Conservation (phyloP, 2,797 vertebrate species). For the Denticeps clupeoides region DNA sequence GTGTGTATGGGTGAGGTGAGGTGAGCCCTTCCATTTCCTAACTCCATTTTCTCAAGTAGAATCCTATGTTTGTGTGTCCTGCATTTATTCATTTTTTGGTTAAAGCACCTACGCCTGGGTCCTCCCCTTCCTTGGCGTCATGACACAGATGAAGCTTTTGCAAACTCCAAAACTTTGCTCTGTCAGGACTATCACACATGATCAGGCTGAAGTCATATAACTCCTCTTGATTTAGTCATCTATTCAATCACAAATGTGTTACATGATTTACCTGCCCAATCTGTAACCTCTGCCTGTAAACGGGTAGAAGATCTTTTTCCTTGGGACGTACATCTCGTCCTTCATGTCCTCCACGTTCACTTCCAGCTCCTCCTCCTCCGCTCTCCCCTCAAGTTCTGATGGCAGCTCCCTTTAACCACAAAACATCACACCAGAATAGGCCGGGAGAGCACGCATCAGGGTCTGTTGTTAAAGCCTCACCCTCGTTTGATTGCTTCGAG, state of each 20-base stretch:
- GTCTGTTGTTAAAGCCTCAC: slow-evolving; percentile 39
- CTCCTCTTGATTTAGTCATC: slow-evolving; percentile 1
- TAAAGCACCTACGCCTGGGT: no score
- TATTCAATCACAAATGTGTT: neutral
- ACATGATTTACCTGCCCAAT: slow-evolving; percentile 75
- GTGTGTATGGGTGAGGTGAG: no score
- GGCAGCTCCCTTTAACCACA: slow-evolving; percentile 72
- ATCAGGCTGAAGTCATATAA: neutral
- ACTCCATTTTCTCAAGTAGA: no score
- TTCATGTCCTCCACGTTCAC: slow-evolving; percentile 89
- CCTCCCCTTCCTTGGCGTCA: no score
- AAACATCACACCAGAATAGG: neutral
- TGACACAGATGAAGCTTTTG: no score
- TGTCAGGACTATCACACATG: no score
- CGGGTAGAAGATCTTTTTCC: slow-evolving; percentile 75
- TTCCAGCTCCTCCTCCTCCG: slow-evolving; percentile 82
- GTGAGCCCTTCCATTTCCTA: no score
- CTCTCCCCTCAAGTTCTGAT: slow-evolving; percentile 68
- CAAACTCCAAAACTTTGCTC: no score
- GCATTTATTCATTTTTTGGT: no score
- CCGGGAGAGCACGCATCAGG: neutral
- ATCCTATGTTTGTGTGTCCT: no score
- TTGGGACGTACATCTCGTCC: slow-evolving; percentile 67
- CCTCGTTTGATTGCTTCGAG: slow-evolving; percentile 84
- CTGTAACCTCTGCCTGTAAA: slow-evolving; percentile 85